phyloP scores from a whole-genome alignment of 2,888 invertebrate species.

The Caenorhabditis sinica region DNA sequence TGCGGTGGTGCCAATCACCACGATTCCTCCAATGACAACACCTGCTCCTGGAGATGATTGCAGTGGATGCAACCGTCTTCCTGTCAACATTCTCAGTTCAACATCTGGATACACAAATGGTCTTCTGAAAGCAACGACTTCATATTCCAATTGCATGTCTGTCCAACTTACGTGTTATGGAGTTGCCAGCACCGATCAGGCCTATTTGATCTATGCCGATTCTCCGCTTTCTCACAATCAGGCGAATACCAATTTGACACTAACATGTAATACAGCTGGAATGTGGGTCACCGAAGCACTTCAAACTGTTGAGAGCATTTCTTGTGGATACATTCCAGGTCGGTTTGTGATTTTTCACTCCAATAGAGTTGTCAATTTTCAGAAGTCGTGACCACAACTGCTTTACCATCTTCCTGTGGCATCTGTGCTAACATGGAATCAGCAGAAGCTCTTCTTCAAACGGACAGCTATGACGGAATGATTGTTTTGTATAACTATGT shows the following conservation, averaged over 20 bases:
- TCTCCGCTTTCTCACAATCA: slow-evolving; percentile 24
- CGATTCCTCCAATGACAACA: slow-evolving; percentile 42
- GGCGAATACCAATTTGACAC: slow-evolving; percentile 8
- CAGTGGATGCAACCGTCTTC: slow-evolving; percentile 49
- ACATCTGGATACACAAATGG: slow-evolving; percentile 59
- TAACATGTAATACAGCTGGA: slow-evolving; percentile 44
- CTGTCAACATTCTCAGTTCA: slow-evolving; percentile 35
- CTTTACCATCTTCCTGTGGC: slow-evolving; percentile 55
- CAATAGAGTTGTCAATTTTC: not conserved
- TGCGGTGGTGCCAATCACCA: slow-evolving; percentile 34
- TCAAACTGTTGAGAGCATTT: slow-evolving; percentile 58
- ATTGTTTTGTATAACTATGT: slow-evolving; percentile 68
- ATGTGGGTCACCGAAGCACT: slow-evolving; percentile 48
- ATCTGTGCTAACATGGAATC: slow-evolving; percentile 66
- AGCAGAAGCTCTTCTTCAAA: slow-evolving; percentile 40
- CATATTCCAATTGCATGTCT: slow-evolving; percentile 53
- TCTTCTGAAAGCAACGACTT: slow-evolving; percentile 48
- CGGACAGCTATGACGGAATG: slow-evolving; percentile 66
- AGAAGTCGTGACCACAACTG: slow-evolving; percentile 52
- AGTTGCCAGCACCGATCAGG: slow-evolving; percentile 37
- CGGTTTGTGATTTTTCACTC: not conserved
- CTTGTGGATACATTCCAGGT: slow-evolving; percentile 58
- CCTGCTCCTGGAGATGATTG: slow-evolving; percentile 53
- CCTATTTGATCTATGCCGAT: slow-evolving; percentile 50
- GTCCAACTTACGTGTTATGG: slow-evolving; percentile 56